Evolutionary conservation across 2,797 vertebrate species (phyloP).

Genomic region (Cossypha heuglini): DNA sequence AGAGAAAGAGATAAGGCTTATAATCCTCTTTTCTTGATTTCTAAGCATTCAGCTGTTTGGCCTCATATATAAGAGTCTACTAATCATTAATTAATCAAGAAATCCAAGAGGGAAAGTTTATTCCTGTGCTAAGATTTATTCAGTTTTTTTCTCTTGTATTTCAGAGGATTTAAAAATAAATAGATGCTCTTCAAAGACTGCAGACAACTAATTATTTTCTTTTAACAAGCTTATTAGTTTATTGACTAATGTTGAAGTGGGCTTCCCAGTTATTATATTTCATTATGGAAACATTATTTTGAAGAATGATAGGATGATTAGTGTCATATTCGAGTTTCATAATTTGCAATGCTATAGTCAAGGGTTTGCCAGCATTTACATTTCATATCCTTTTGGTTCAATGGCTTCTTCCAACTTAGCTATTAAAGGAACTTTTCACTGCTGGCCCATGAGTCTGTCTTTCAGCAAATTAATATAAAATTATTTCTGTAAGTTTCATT

Average conservation of each 20-base stretch:
- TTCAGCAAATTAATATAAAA: not conserved
- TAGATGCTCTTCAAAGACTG: constrained; percentile 29
- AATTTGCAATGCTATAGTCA: not conserved
- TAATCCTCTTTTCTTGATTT: not conserved
- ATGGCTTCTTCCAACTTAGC: not conserved
- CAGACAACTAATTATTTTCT: constrained; percentile 49
- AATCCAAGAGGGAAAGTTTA: constrained; percentile 14
- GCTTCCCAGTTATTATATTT: constrained; percentile 11
- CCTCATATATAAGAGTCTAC: not conserved
- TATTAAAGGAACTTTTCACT: not conserved
- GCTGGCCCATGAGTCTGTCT: not conserved
- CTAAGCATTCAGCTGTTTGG: not conserved
- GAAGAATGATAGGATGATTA: constrained; percentile 32
- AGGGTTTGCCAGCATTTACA: not conserved
- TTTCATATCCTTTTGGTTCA: constrained; percentile 13
- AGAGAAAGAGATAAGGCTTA: not conserved
- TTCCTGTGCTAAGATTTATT: constrained; percentile 10
- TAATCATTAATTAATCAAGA: constrained; percentile 49
- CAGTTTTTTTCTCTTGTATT: not conserved
- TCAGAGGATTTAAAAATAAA: constrained; percentile 44
- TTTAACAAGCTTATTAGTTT: constrained; percentile 57
- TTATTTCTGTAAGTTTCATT: not conserved
- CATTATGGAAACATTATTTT: not conserved
- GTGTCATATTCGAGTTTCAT: not conserved
- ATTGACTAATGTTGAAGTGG: constrained; percentile 43